Evolutionary conservation across 2,797 vertebrate genomes (phyloP), one percentile per base, ranked within the genome.

Genomic region (Micropoecilia bifurca): DNA sequence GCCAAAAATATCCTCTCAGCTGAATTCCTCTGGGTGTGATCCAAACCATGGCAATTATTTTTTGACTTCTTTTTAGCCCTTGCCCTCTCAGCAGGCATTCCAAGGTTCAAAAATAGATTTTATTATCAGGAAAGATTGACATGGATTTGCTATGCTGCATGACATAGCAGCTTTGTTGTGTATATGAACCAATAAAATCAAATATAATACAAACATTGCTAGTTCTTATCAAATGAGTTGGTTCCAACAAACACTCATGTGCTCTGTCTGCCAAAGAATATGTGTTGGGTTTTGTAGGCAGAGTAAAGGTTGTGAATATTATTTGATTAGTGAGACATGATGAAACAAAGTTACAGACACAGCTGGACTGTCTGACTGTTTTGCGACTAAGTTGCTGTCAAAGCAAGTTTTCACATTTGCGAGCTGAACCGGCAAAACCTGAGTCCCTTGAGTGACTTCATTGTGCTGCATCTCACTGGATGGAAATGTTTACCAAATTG

Each of bases 401-500:
- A 50, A 83, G 75, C 20, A 3, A 28, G 74, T 73, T 83, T 84
- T 82, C 46, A 55, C 80, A 76, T 72, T 69, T 81, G 57, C 71
- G 71, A 79, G 73, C 53, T 2, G 33, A 76, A 73, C 41, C 75
- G 80, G 61, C 72, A 30, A 46, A 77, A 68, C 73, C 74, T 1
- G 43, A 41, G 39, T 79, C 43, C n/a, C 72, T 74, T 75, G 1
- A 75, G 75, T 33, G 53, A 75, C 72, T 78, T 72, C 77, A 78
- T 88, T 59, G 50, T 83, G 87, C 85, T 83, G 78, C 92, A 88
- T 91, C 81, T 90, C 71, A 86, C 81, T 79, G 79, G 83, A 85
- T 94, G 92, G 93, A 94, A 95, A 94, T 92, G 91, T 93, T 95
- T 93, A 93, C 91, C 83, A 85, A 92, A 93, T 90, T 91, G 86